Evolutionary conservation across 1,140 invertebrate genomes (phyloP), one percentile per base, ranked within the genome.

Genomic region (Melanaphis sacchari): DNA sequence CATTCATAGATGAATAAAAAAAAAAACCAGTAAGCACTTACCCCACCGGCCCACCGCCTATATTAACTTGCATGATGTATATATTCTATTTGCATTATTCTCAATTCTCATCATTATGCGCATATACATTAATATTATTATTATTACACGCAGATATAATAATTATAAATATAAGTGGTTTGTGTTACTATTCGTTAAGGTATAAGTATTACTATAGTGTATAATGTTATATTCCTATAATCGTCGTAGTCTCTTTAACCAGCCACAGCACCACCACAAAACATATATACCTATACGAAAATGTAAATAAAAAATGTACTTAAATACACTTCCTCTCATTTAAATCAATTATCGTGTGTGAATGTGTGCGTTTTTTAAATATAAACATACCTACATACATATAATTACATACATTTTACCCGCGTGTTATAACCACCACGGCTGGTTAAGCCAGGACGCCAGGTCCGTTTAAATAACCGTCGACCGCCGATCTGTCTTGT

Each of bases 341-440:
- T 40, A 59, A 90, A 90, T 59, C 88, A 22, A 54, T 90, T 90
- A 18, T 90, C 52, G 49, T 40, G 85, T 76, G 38, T 84, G 38
- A 84, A 84, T 41, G 82, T 84, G 82, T 41, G 81, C 38, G 40
- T 84, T 84, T 84, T 84, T 84, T 31, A 84, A 41, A n/a, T n/a
- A n/a, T n/a, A n/a, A n/a, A n/a, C n/a, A n/a, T n/a, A n/a, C n/a
- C n/a, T n/a, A n/a, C n/a, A n/a, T 26, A 82, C 26, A 82, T 41
- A 26, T 24, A 76, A 6, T n/a, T 76, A n/a, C 59, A 76, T 76
- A 76, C 1, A 76, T 76, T 76, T 76, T 76, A n/a, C 59, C 59
- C 59, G 11, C 1, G 2, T 87, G 24, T 46, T n/a, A 87, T 11
- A 40, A 8, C 46, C 46, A 49, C 46, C 82, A 3, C 24, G 7